Conservation (phyloP, 2,888 invertebrate species). For the Drosophila austrosaltans region DNA sequence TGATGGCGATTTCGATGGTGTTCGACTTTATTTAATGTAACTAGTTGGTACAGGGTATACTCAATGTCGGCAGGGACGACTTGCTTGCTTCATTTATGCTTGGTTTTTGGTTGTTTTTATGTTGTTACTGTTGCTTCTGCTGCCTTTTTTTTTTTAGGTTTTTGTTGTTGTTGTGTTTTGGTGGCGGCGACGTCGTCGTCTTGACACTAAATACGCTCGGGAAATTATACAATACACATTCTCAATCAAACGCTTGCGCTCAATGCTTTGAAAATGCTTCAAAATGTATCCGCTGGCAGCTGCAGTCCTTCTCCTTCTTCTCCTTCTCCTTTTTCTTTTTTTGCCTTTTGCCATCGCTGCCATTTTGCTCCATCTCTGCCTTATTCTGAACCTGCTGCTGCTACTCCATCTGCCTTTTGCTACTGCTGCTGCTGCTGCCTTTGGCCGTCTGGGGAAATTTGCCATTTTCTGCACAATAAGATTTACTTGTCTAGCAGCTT, state of each 20-base stretch:
- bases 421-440: conserved; percentile 56
- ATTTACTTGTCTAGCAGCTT: conserved; percentile 77
- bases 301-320: conserved; percentile 41
- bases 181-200: conserved; percentile 51
- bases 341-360: conserved; percentile 1
- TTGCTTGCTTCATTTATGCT: no score
- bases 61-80: no score
- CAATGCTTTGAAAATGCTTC: conserved; percentile 73
- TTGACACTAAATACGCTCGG: conserved; percentile 80
- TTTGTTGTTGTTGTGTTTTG: conserved; percentile 30
- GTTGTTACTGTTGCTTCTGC: no score
- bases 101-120: conserved; percentile 21
- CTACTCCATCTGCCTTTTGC: conserved; percentile 58
- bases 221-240: conserved; percentile 82
- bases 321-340: conserved; percentile 8
- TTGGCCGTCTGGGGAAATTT: conserved; percentile 81
- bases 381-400: conserved; percentile 19
- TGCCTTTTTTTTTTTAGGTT: conserved; percentile 20
- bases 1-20: no score
- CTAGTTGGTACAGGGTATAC: no score
- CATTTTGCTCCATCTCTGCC: not conserved
- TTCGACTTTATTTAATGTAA: no score
- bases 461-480: conserved; percentile 82
- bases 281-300: conserved; percentile 51
- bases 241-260: conserved; percentile 81